Base-by-base conservation (phyloP, 2,888 invertebrate species). In the Busseola fusca region DNA sequence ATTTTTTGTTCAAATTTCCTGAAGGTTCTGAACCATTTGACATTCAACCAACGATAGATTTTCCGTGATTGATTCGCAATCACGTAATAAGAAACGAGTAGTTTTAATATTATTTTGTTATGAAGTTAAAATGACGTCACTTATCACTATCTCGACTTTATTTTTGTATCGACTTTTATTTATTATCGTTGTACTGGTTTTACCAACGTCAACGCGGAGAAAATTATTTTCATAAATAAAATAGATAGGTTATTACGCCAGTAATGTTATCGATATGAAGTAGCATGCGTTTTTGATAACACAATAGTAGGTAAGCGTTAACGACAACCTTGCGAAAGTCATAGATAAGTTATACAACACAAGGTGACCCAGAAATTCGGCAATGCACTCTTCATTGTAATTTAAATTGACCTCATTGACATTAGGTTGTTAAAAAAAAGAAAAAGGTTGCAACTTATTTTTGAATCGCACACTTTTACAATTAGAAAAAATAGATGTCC, bases 361-460 rank as follows among this genome's bases (percentile, higher is more conserved):
- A 89, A 88, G 87, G 90, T 89, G 88, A 89, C 86, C 83, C n/a
- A 66, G 83, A 76, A 88, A 84, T 87, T 88, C 80, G 84, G 86
- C 85, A 84, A 78, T 84, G 72, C 59, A 77, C 75, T 78, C 63
- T 64, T 75, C 50, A 64, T 66, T 64, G 63, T 74, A 72, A 68
- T 78, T 80, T 74, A 76, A 77, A 72, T 76, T 84, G 76, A 84
- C 84, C 81, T 86, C 34, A 64, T 56, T 66, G 74, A 69, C 69
- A 69, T 71, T 76, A 57, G 10, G 34, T 57, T 69, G 63, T 54
- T 66, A 27, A 69, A 54, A 7, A 65, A 64, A 58, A 30, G 62
- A 57, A 45, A 67, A 75, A 78, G 64, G 63, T 74, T 40, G 40
- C 40, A 75, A 30, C 3, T 67, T 75, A n/a, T 27, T 16, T 7